A percentile compares a stretch with the other conserved stretches of the same genome.
These are phyloP conservation scores for Ateles fusciceps DNA, from an alignment of 2,797 vertebrate species.

Conservation along the genomic window DNA sequence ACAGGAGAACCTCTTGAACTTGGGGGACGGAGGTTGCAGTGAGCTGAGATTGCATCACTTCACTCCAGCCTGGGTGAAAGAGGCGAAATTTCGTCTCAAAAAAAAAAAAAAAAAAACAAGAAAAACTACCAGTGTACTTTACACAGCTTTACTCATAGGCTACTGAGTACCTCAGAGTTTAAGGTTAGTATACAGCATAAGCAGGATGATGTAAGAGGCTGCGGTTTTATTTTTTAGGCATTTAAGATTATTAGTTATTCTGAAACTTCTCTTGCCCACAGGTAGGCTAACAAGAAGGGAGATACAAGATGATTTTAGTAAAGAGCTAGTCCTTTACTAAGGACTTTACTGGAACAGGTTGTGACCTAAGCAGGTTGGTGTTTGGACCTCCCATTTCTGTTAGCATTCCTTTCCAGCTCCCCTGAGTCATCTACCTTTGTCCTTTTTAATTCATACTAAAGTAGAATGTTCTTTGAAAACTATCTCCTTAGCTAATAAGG, in stretches of 20 bases:
- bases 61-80: background rate
- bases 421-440: background rate
- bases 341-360: background rate
- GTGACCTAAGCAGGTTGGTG: background rate
- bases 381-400: background rate
- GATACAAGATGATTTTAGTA: background rate
- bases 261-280: background rate
- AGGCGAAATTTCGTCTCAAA: background rate
- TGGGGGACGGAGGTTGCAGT: background rate
- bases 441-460: slow-evolving; percentile 26
- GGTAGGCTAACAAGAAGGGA: background rate
- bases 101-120: no score
- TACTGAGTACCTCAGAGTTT: background rate
- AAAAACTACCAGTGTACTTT: background rate
- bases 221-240: slow-evolving; percentile 26
- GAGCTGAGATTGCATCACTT: background rate
- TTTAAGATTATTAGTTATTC: slow-evolving; percentile 23
- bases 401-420: background rate
- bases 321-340: background rate
- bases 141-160: background rate
- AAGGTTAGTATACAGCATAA: background rate
- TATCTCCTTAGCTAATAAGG: background rate
- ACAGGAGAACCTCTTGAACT: background rate
- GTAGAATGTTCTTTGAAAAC: slow-evolving; percentile 39
- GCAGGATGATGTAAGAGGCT: background rate